phyloP scores from a whole-genome alignment of 2,113 vertebrate genomes.

The Takifugu bimaculatus region DNA sequence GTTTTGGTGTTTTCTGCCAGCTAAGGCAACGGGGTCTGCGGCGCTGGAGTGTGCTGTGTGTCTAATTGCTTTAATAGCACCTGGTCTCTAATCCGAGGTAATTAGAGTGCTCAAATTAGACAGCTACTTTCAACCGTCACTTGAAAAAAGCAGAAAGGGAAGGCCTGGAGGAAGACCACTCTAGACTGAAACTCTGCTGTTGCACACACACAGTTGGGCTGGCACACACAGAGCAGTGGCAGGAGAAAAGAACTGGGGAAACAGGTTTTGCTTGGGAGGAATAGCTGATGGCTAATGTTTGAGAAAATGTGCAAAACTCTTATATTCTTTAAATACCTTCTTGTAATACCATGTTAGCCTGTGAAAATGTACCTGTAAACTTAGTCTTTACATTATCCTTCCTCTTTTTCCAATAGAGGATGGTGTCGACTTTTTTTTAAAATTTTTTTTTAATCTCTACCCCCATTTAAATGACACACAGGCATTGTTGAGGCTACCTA shows the following conservation, averaged over 20 bases:
- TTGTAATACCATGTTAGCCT: too few species aligned
- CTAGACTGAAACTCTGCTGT: constrained; percentile 28
- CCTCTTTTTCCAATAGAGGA: not conserved
- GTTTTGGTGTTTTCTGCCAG: constrained; percentile 32
- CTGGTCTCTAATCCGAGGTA: constrained; percentile 77
- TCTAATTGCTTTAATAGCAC: constrained; percentile 81
- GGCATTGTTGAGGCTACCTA: constrained; percentile 43
- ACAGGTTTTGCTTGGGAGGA: constrained; percentile 10
- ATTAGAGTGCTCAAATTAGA: constrained; percentile 76
- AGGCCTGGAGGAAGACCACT: constrained; percentile 68
- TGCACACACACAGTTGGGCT: constrained; percentile 15
- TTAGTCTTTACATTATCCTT: not conserved
- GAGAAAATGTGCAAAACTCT: not conserved
- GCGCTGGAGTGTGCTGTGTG: constrained; percentile 67
- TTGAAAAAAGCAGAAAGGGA: constrained; percentile 66
- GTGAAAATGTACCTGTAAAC: too few species aligned
- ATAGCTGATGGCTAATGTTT: constrained; percentile 1
- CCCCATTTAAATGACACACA: constrained; percentile 34
- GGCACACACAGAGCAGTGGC: not conserved
- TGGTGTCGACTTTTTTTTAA: not conserved
- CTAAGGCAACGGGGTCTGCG: constrained; percentile 47
- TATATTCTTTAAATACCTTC: not conserved
- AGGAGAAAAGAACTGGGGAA: constrained; percentile 6
- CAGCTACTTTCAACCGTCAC: constrained; percentile 74
- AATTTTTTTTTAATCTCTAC: constrained; percentile 1